phyloP scores from a whole-genome alignment of 2,888 invertebrate species.

The Cerastoderma edule region DNA sequence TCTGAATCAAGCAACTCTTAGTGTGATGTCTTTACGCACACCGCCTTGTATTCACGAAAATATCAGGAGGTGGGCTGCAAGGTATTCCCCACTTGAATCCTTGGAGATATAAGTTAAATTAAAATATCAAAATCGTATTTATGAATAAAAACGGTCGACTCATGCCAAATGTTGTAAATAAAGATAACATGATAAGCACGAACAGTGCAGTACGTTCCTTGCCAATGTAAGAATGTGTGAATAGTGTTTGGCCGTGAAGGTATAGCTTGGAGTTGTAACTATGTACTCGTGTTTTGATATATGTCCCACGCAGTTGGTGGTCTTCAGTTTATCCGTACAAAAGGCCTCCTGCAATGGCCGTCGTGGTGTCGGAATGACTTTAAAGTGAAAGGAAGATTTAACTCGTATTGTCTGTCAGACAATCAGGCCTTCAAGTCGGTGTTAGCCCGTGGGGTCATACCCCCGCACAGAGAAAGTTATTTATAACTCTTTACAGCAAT shows the following conservation, averaged over 20 bases:
- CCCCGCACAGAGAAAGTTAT: not conserved
- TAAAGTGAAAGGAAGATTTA: conserved; percentile 13
- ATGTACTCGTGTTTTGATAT: conserved; percentile 4
- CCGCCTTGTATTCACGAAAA: too few relatives aligned
- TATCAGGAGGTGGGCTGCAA: too few relatives aligned
- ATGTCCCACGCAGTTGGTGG: conserved; percentile 26
- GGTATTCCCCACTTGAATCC: too few relatives aligned
- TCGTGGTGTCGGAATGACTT: conserved; percentile 7
- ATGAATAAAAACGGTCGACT: too few relatives aligned
- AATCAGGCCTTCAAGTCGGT: conserved; percentile 1
- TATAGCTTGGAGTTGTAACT: conserved; percentile 11
- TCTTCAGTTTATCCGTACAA: conserved; percentile 12
- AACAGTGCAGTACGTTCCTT: not conserved
- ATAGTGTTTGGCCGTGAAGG: too few relatives aligned
- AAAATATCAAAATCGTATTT: too few relatives aligned
- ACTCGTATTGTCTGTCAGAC: conserved; percentile 7
- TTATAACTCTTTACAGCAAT: too few relatives aligned
- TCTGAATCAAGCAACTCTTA: too few relatives aligned
- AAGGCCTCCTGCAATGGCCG: conserved; percentile 26
- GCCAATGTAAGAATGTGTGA: conserved; percentile 10
- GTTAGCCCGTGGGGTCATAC: not conserved
- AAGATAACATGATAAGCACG: too few relatives aligned
- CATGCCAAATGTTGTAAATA: too few relatives aligned
- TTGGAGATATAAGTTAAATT: too few relatives aligned
- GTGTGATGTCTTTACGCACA: too few relatives aligned